Percentiles rank a stretch among this genome's conserved stretches.
These are phyloP conservation scores for Hyperoodon ampullatus DNA, from an alignment of 2,113 vertebrate species.

Conservation along the genomic window DNA sequence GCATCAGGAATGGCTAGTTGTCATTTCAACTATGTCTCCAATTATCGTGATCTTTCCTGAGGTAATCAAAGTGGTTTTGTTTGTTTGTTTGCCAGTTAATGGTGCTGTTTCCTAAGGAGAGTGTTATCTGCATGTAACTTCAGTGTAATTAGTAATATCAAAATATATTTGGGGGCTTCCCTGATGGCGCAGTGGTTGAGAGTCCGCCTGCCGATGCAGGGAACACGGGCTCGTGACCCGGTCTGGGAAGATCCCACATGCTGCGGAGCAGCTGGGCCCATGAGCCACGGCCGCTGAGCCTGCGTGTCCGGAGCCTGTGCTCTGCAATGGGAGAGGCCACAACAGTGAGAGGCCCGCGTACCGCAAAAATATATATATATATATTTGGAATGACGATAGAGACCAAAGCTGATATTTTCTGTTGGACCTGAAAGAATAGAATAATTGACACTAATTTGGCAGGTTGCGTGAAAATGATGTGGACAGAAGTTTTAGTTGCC, in stretches of 20 bases:
- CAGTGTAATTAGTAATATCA: neutral
- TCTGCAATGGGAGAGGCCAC: too few relatives aligned
- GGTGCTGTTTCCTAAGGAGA: neutral
- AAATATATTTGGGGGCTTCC: neutral
- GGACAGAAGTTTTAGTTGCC: neutral
- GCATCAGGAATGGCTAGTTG: neutral
- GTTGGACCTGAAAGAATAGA: neutral
- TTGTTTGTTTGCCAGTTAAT: neutral
- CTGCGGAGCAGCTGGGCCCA: too few relatives aligned
- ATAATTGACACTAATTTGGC: neutral
- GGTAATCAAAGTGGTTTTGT: neutral
- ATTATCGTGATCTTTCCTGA: neutral
- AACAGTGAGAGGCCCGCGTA: too few relatives aligned
- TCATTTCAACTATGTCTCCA: neutral
- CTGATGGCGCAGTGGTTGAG: too few relatives aligned
- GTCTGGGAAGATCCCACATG: too few relatives aligned
- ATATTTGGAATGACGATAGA: neutral
- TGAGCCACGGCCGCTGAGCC: too few relatives aligned
- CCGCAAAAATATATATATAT: neutral
- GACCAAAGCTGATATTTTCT: constrained; percentile 15
- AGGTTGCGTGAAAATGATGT: neutral
- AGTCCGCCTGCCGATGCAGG: too few relatives aligned
- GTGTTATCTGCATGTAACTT: neutral
- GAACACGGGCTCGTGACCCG: too few relatives aligned
- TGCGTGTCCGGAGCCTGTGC: too few relatives aligned